Conservation (phyloP, 2,113 vertebrate species). For the Petaurus breviceps region DNA sequence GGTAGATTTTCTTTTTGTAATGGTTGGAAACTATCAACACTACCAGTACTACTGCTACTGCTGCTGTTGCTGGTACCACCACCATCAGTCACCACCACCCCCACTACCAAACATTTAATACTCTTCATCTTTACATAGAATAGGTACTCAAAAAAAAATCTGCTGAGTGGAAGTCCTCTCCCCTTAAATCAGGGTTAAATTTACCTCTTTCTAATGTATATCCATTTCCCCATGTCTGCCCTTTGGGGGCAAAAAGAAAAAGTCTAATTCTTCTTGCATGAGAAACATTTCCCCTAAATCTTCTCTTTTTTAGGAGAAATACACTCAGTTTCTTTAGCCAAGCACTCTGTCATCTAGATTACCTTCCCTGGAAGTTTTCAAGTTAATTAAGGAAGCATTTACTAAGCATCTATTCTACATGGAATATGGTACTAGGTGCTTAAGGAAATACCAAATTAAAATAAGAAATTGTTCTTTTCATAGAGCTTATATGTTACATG, state of each 20-base stretch:
- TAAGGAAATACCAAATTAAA: background rate
- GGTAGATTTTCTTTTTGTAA: background rate
- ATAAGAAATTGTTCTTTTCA: background rate
- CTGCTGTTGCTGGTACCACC: background rate
- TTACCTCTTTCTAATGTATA: background rate
- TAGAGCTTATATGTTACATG: background rate
- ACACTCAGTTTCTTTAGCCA: background rate
- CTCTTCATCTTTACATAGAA: background rate
- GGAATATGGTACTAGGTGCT: background rate
- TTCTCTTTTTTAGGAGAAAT: background rate
- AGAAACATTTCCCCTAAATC: background rate
- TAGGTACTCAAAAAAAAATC: background rate
- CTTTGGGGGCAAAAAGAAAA: background rate
- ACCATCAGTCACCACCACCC: too few species aligned
- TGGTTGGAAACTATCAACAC: background rate
- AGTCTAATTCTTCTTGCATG: background rate
- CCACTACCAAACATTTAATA: background rate
- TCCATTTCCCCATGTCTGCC: background rate
- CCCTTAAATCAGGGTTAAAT: background rate
- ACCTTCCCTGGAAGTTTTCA: background rate
- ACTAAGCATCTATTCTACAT: background rate
- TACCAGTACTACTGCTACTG: accelerated
- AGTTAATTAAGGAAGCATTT: background rate
- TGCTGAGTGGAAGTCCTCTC: background rate
- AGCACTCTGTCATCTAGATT: background rate